Evolutionary conservation across 2,888 invertebrate species (phyloP).

Genomic region (Ypsolopha scabrella): DNA sequence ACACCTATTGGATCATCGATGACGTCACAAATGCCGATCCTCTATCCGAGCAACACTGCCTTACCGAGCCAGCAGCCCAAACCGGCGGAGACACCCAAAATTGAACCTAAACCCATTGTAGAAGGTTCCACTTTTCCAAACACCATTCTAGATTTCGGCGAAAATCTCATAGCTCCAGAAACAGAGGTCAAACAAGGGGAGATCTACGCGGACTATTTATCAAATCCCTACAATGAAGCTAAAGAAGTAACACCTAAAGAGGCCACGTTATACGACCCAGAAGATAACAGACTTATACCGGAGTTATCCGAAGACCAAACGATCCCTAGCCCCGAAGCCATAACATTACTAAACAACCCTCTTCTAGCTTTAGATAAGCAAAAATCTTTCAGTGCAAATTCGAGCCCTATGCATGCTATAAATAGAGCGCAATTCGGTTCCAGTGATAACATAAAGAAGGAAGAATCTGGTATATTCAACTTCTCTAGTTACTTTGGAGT

Average conservation of each 20-base stretch:
- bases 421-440: slow-evolving; percentile 56
- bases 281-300: slow-evolving; percentile 14
- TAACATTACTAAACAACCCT: slow-evolving; percentile 15
- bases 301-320: slow-evolving; percentile 13
- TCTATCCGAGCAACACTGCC: slow-evolving; percentile 27
- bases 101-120: slow-evolving; percentile 14
- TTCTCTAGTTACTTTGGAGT: slow-evolving; percentile 75
- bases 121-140: slow-evolving; percentile 1
- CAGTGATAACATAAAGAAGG: slow-evolving; percentile 43
- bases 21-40: slow-evolving; percentile 40
- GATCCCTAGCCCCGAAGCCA: slow-evolving; percentile 10
- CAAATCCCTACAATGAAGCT: slow-evolving; percentile 65
- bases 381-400: slow-evolving; percentile 50
- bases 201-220: slow-evolving; percentile 67
- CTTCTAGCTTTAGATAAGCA: slow-evolving; percentile 30
- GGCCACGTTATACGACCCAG: slow-evolving; percentile 34
- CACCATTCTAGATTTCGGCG: slow-evolving; percentile 9
- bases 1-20: slow-evolving; percentile 71
- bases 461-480: slow-evolving; percentile 64
- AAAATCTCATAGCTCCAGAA: slow-evolving; percentile 11
- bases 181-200: slow-evolving; percentile 32
- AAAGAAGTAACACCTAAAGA: slow-evolving; percentile 33
- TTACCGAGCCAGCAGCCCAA: slow-evolving; percentile 10
- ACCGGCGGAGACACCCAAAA: slow-evolving; percentile 13
- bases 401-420: slow-evolving; percentile 50